phyloP scores from a whole-genome alignment of 2,888 invertebrate species.

The Agyllia agylla region DNA sequence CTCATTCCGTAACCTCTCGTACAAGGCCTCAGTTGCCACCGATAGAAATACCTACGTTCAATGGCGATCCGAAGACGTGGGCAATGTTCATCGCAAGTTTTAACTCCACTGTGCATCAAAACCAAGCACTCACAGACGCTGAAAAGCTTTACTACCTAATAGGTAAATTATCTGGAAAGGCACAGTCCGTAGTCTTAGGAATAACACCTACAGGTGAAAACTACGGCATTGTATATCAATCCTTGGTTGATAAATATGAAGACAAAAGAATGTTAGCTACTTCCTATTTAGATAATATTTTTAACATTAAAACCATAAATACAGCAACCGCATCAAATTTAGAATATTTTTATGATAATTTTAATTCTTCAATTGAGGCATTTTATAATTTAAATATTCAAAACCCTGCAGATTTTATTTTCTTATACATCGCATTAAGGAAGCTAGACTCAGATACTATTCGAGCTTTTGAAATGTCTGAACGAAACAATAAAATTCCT shows the following conservation, averaged over 20 bases:
- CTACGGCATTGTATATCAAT: constrained; percentile 38
- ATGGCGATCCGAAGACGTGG: neutral
- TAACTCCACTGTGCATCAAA: neutral
- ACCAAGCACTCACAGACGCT: constrained; percentile 9
- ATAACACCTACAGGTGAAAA: constrained; percentile 46
- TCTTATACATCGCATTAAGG: constrained; percentile 43
- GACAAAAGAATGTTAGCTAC: constrained; percentile 47
- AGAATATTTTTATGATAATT: constrained; percentile 40
- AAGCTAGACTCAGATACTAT: constrained; percentile 50
- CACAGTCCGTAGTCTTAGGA: constrained; percentile 35
- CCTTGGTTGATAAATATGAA: constrained; percentile 49
- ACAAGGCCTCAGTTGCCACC: neutral
- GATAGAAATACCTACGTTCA: neutral
- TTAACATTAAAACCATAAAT: constrained; percentile 17
- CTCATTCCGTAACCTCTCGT: neutral
- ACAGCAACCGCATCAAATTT: constrained; percentile 2
- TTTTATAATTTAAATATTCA: constrained; percentile 39
- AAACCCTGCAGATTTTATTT: constrained; percentile 45
- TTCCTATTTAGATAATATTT: constrained; percentile 43
- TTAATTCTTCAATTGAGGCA: constrained; percentile 22
- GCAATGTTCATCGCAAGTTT: neutral
- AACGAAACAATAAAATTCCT: constrained; percentile 16
- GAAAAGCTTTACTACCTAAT: constrained; percentile 54
- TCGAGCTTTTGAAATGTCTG: constrained; percentile 37
- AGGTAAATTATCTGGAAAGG: constrained; percentile 50